These are phyloP conservation scores for Bibio marci DNA, from an alignment of 2,888 invertebrate genomes.

Conservation along the genomic window DNA sequence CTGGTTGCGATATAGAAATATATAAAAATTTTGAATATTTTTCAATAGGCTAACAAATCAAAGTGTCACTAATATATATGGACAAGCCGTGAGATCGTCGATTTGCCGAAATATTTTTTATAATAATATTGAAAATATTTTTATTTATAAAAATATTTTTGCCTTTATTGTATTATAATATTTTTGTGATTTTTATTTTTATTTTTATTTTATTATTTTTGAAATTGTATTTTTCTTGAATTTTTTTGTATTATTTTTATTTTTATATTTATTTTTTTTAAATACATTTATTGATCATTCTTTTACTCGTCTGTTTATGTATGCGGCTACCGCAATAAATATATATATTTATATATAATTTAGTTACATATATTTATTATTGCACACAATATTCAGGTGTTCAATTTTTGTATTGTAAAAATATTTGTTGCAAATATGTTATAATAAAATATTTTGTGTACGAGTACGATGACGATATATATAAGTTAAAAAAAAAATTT, in stretches of 20 bases:
- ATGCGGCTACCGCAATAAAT: too few species aligned
- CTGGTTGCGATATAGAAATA: neutral
- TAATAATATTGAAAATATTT: constrained; percentile 2
- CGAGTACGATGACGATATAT: too few species aligned
- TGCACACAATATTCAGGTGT: too few species aligned
- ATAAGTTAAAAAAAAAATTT: too few species aligned
- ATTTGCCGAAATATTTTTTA: constrained; percentile 2
- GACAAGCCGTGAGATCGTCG: constrained; percentile 6
- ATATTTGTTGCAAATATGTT: too few species aligned
- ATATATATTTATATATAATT: too few species aligned
- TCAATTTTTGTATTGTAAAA: too few species aligned
- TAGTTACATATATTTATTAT: too few species aligned
- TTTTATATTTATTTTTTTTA: neutral
- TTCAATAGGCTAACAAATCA: constrained; percentile 7
- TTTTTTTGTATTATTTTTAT: neutral
- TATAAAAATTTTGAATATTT: constrained; percentile 7
- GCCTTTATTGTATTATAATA: constrained; percentile 2
- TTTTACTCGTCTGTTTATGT: too few species aligned
- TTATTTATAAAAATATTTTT: constrained; percentile 1
- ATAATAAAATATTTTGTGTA: too few species aligned
- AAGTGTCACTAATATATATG: constrained; percentile 5
- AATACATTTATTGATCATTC: too few species aligned
- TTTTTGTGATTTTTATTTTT: neutral
- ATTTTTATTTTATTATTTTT: neutral
- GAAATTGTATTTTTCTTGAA: neutral